These are phyloP conservation scores for Lytechinus variegatus DNA, from an alignment of 35 echinoderm and acorn worm genomes.

Conservation along the genomic window DNA sequence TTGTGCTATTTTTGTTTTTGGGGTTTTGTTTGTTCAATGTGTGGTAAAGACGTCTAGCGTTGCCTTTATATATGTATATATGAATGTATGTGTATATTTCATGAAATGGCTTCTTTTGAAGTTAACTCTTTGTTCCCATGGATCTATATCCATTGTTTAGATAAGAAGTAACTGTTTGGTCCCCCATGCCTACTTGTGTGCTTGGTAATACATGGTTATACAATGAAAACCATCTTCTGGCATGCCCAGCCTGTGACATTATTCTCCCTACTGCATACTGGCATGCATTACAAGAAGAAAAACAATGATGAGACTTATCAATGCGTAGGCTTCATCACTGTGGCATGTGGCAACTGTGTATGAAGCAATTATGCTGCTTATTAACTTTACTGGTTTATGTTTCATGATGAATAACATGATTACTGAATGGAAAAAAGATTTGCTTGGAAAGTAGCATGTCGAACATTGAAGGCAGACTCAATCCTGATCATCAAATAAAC, in stretches of 20 bases:
- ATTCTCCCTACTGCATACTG: background rate
- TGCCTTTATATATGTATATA: slow-evolving; percentile 10
- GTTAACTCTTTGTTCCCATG: background rate
- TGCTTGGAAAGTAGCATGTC: no score
- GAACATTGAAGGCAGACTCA: no score
- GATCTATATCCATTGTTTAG: background rate
- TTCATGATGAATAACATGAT: no score
- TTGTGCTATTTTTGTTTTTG: background rate
- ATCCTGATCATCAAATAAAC: no score
- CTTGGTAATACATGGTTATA: background rate
- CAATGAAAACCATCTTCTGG: background rate
- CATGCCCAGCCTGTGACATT: background rate
- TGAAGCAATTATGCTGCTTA: no score
- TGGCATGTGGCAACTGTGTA: no score
- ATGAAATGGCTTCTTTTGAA: background rate
- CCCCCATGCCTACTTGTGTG: background rate
- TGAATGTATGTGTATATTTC: background rate
- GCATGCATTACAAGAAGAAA: background rate
- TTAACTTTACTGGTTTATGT: no score
- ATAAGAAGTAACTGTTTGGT: background rate
- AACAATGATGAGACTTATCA: background rate
- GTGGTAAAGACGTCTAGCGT: background rate
- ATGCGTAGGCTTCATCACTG: no score
- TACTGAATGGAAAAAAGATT: no score
- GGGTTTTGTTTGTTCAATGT: background rate